Evolutionary conservation across 2,113 vertebrate species (phyloP).

Genomic region (Toxostoma redivivum): DNA sequence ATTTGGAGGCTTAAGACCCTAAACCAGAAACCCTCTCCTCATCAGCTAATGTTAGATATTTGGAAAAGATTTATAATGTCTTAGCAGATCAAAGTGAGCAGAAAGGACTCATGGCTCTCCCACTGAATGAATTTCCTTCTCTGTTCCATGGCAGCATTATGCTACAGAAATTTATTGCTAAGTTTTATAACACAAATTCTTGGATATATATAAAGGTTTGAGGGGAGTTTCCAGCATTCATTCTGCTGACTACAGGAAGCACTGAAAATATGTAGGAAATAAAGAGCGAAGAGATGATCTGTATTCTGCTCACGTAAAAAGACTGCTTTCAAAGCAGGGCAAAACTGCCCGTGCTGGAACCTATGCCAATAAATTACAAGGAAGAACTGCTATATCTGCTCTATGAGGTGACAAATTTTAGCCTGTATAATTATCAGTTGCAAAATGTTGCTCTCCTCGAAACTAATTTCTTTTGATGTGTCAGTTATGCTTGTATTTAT

Average conservation of each 20-base stretch:
- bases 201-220: not conserved
- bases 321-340: not conserved
- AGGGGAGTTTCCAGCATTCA: not conserved
- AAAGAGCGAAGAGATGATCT: not conserved
- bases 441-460: not conserved
- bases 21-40: not conserved
- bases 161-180: not conserved
- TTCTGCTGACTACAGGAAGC: not conserved
- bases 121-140: not conserved
- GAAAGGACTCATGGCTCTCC: not conserved
- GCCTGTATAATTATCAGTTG: not conserved
- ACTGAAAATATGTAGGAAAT: not conserved
- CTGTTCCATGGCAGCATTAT: not conserved
- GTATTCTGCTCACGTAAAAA: not conserved
- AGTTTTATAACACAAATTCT: not conserved
- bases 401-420: not conserved
- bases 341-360: not conserved
- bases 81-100: not conserved
- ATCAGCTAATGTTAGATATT: not conserved
- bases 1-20: not conserved
- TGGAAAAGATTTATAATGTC: not conserved
- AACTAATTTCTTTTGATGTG: not conserved
- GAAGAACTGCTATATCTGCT: not conserved
- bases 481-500: not conserved
- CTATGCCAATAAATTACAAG: not conserved